phyloP scores from a whole-genome alignment of 2,888 invertebrate species.

The Plebejus argus region DNA sequence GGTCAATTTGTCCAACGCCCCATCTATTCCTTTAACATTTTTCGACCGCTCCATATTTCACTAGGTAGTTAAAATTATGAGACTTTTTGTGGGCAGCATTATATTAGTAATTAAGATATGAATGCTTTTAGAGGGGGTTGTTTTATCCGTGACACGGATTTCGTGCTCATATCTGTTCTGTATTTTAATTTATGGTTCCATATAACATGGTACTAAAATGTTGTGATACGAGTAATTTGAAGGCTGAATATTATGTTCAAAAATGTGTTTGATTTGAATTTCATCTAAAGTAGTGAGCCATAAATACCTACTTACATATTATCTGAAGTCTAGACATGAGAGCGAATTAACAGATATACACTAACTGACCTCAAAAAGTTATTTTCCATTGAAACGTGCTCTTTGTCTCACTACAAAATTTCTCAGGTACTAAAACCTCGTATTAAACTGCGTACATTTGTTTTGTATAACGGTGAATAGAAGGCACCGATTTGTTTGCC shows the following conservation, averaged over 20 bases:
- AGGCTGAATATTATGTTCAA: neutral
- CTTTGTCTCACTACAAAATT: constrained; percentile 34
- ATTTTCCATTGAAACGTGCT: constrained; percentile 34
- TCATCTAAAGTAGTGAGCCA: constrained; percentile 44
- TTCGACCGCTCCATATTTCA: constrained; percentile 65
- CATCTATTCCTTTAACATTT: constrained; percentile 64
- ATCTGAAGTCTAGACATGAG: constrained; percentile 61
- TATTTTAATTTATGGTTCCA: constrained; percentile 22
- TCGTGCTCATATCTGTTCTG: constrained; percentile 28
- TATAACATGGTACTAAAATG: constrained; percentile 10
- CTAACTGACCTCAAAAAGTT: constrained; percentile 36
- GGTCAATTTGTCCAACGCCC: constrained; percentile 66
- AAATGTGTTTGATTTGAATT: neutral
- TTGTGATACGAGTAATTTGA: constrained; percentile 1
- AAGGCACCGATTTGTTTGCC: constrained; percentile 33
- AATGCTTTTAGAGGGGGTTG: constrained; percentile 65
- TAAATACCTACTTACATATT: constrained; percentile 57
- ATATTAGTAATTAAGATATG: constrained; percentile 77
- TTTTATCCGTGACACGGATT: constrained; percentile 48
- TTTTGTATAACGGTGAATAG: constrained; percentile 42
- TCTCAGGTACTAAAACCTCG: constrained; percentile 34
- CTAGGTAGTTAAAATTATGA: constrained; percentile 62
- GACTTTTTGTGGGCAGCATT: constrained; percentile 69
- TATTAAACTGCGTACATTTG: constrained; percentile 43
- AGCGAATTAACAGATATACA: constrained; percentile 46